Evolutionary conservation across 2,888 invertebrate genomes (phyloP), one percentile per base, ranked within the genome.

Genomic region (Drosophila anomalipes): DNA sequence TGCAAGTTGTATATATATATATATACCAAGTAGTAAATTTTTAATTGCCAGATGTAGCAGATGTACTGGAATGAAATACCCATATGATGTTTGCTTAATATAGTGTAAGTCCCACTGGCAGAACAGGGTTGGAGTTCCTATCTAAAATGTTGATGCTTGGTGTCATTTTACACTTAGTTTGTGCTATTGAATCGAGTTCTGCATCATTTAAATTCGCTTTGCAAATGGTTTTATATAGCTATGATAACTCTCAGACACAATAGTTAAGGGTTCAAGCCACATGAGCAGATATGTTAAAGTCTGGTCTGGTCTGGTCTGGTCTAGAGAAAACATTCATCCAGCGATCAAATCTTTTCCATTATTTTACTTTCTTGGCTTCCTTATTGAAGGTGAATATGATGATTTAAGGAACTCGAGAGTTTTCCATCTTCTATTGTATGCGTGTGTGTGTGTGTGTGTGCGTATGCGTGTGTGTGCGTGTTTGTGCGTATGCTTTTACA

Each of bases 401-500:
- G 63, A 56, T 60, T 63, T 44, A 32, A 57, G 54, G 9, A 75
- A 70, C 37, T 57, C 37, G 30, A 39, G 19, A 14, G 57, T 30
- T 60, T 56, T 54, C 56, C 39, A 57, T 32, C 30, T 39, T 39
- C 53, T 35, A 44, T 22, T 66, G 63, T 49, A 63, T 19, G 39
- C 3, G 37, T 19, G 14, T 65, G 30, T 49, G 54, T 57, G 60
- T 39, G 19, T 66, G 49, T 39, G 47, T 49, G n/a, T 67, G 7
- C n/a, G n/a, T n/a, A n/a, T n/a, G n/a, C n/a, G n/a, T n/a, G n/a
- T n/a, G 60, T 39, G 19, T 66, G 41, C 47, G 47, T 56, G 19
- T 61, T 22, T 56, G 52, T 72, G 73, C 73, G 71, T 63, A 47
- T 63, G 70, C 74, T 71, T 84, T 85, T 81, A 81, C 71, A 88